Conservation (phyloP, 2,888 invertebrate genomes). For the Epistrophella euchroma region DNA sequence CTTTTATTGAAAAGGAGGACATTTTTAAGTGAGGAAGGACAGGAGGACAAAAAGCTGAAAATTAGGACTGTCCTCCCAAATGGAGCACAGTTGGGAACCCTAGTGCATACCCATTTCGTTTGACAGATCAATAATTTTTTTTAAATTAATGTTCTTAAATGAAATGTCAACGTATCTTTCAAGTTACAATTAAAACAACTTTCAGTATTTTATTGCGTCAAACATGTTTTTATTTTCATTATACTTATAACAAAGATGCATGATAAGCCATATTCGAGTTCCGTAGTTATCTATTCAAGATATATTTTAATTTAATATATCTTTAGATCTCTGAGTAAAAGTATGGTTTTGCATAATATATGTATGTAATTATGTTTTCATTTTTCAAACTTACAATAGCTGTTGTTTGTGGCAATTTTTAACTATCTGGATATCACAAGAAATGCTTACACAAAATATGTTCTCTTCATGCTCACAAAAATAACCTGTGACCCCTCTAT, state of each 20-base stretch:
- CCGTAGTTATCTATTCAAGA: slow-evolving; percentile 31
- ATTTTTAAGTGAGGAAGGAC: too few relatives aligned
- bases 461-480: slow-evolving; percentile 32
- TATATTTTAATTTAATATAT: slow-evolving; percentile 29
- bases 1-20: too few relatives aligned
- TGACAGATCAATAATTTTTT: too few relatives aligned
- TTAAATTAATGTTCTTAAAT: too few relatives aligned
- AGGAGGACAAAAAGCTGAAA: too few relatives aligned
- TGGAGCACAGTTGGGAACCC: too few relatives aligned
- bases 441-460: slow-evolving; percentile 35
- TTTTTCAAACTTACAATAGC: slow-evolving; percentile 3
- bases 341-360: slow-evolving; percentile 31
- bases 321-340: not conserved
- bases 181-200: not conserved
- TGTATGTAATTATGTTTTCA: slow-evolving; percentile 1
- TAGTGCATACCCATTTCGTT: too few relatives aligned
- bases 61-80: too few relatives aligned
- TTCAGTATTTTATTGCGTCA: slow-evolving; percentile 42
- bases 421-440: slow-evolving; percentile 60
- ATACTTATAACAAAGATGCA: slow-evolving; percentile 56
- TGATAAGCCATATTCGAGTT: slow-evolving; percentile 42
- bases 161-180: too few relatives aligned
- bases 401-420: slow-evolving; percentile 32
- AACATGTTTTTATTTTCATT: slow-evolving; percentile 55
- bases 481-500: slow-evolving; percentile 23